Conservation (phyloP, 2,888 invertebrate species). For the Latrodectus elegans region DNA sequence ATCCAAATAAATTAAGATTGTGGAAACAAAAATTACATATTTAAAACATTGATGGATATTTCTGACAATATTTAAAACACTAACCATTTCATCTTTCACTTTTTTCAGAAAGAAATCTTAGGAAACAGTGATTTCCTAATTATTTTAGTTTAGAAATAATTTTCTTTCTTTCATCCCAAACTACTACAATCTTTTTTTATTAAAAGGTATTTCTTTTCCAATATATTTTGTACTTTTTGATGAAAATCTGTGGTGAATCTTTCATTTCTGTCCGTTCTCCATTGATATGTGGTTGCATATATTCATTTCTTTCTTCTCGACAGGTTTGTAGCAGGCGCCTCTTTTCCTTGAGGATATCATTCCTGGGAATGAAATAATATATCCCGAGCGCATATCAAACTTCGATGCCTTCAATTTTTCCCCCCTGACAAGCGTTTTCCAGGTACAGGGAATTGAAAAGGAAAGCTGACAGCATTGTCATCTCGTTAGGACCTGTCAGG, state of each 20-base stretch:
- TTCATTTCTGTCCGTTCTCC: not conserved
- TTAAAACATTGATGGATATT: no score
- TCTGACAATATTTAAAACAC: no score
- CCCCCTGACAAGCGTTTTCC: conserved; percentile 2
- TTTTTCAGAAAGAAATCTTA: no score
- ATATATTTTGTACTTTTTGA: no score
- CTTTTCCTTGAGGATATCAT: not conserved
- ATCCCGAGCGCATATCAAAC: not conserved
- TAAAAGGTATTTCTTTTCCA: no score
- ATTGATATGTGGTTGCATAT: not conserved
- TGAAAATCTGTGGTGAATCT: not conserved
- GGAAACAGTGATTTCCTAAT: no score
- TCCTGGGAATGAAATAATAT: conserved; percentile 33
- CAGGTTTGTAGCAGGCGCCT: not conserved
- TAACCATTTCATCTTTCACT: no score
- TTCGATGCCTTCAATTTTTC: conserved; percentile 2
- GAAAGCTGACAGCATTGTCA: conserved; percentile 56
- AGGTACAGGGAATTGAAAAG: conserved; percentile 18
- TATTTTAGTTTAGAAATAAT: no score
- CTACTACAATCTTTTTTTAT: no score
- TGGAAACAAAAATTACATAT: no score
- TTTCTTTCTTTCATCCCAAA: no score
- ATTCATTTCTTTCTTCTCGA: not conserved
- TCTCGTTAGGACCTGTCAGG: conserved; percentile 43
- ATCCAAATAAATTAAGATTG: no score